Percentiles rank a stretch among this genome's conserved stretches.
These are phyloP conservation scores for Uropetala carovei DNA, from an alignment of 2,888 invertebrate species.

Conservation along the genomic window DNA sequence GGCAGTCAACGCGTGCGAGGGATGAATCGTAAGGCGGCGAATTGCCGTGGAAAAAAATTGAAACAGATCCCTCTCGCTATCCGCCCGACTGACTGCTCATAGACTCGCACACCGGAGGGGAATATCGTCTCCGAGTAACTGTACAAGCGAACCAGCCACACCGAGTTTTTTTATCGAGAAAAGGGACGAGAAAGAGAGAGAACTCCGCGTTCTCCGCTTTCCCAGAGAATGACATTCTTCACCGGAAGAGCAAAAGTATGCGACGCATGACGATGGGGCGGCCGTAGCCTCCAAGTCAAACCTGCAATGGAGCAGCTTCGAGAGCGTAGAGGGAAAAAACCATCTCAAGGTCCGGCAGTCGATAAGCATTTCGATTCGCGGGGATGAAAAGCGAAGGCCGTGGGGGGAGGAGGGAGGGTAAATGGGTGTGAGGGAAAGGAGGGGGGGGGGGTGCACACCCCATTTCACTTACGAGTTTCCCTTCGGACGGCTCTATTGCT, in stretches of 20 bases:
- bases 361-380: constrained; percentile 22
- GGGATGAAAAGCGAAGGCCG: constrained; percentile 47
- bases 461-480: no score
- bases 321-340: constrained; percentile 32
- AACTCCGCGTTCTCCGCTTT: constrained; percentile 15
- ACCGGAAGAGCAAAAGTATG: constrained; percentile 50
- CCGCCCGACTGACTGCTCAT: neutral
- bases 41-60: neutral
- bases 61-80: neutral
- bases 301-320: neutral
- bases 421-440: constrained; percentile 26
- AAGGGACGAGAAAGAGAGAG: neutral
- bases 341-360: constrained; percentile 28
- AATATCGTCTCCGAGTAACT: neutral
- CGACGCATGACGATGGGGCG: constrained; percentile 46
- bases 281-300: neutral
- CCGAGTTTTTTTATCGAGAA: neutral
- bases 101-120: neutral
- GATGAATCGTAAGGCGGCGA: no score
- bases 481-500: no score
- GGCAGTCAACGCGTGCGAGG: no score
- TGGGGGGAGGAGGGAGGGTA: no score
- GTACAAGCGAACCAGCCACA: neutral
- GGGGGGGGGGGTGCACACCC: constrained; percentile 7
- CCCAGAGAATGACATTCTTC: constrained; percentile 49